These are phyloP conservation scores for Thamnaconus septentrionalis DNA, from an alignment of 2,113 vertebrate genomes.

Conservation along the genomic window DNA sequence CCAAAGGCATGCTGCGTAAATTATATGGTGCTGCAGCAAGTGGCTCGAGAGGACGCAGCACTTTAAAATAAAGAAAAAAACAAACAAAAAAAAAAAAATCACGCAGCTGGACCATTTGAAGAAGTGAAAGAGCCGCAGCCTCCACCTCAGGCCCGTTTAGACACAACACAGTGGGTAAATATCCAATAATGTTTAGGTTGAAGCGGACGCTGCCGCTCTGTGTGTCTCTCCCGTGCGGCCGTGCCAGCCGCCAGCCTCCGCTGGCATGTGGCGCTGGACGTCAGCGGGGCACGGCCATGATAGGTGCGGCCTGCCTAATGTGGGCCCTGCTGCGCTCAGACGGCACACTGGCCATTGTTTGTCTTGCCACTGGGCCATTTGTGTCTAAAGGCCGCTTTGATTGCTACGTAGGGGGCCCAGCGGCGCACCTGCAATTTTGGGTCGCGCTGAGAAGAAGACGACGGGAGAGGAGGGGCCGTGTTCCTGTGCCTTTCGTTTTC, in stretches of 20 bases:
- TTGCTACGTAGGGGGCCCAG: constrained; percentile 33
- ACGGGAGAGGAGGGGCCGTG: background rate
- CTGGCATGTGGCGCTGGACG: constrained; percentile 30
- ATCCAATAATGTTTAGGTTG: background rate
- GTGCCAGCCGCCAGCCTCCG: background rate
- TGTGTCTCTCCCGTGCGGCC: constrained; percentile 5
- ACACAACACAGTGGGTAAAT: background rate
- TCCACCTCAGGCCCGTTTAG: background rate
- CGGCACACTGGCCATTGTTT: constrained; percentile 61
- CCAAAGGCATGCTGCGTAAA: constrained; percentile 73
- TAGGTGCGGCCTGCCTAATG: constrained; percentile 45
- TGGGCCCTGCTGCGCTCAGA: constrained; percentile 22
- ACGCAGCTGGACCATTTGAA: too few relatives aligned
- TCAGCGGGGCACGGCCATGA: constrained; percentile 30
- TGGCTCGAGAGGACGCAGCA: constrained; percentile 55
- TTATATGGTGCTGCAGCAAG: constrained; percentile 68
- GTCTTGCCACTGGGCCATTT: constrained; percentile 41
- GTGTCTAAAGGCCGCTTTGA: constrained; percentile 46
- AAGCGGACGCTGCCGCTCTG: background rate
- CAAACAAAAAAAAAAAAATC: constrained; percentile 13
- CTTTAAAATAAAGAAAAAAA: constrained; percentile 55
- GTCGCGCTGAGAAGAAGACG: constrained; percentile 18
- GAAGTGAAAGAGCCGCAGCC: too few relatives aligned
- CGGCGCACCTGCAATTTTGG: constrained; percentile 57
- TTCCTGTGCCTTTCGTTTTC: too few relatives aligned